These are phyloP conservation scores for Yponomeuta malinellus DNA, from an alignment of 2,888 invertebrate genomes.

Conservation along the genomic window DNA sequence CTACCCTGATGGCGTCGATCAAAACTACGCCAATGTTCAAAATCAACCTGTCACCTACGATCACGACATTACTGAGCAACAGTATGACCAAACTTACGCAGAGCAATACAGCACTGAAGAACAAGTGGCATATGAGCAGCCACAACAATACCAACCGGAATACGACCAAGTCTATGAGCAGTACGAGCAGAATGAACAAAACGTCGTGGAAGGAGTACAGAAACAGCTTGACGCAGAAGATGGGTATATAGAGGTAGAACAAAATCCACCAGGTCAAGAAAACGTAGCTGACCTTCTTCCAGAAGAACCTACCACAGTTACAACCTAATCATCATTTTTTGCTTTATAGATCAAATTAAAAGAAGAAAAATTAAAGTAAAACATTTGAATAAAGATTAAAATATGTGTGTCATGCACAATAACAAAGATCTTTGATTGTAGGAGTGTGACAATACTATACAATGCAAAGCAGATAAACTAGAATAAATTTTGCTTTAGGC, in stretches of 20 bases:
- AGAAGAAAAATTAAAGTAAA: too few relatives aligned
- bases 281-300: background rate
- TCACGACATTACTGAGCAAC: conserved; percentile 24
- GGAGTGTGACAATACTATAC: too few relatives aligned
- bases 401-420: too few relatives aligned
- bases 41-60: background rate
- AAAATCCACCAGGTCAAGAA: background rate
- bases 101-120: conserved; percentile 41
- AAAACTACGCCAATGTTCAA: background rate
- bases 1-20: background rate
- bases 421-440: too few relatives aligned
- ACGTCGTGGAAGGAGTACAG: background rate
- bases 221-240: conserved; percentile 8
- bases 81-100: conserved; percentile 51
- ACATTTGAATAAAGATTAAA: too few relatives aligned
- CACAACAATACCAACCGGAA: conserved; percentile 11
- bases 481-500: too few relatives aligned
- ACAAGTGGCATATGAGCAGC: conserved; percentile 23
- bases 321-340: background rate
- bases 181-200: conserved; percentile 4
- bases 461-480: too few relatives aligned
- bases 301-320: background rate
- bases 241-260: background rate
- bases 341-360: too few relatives aligned
- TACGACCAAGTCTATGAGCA: background rate